Conservation (phyloP, 2,113 vertebrate species). For the Anguilla japonica region DNA sequence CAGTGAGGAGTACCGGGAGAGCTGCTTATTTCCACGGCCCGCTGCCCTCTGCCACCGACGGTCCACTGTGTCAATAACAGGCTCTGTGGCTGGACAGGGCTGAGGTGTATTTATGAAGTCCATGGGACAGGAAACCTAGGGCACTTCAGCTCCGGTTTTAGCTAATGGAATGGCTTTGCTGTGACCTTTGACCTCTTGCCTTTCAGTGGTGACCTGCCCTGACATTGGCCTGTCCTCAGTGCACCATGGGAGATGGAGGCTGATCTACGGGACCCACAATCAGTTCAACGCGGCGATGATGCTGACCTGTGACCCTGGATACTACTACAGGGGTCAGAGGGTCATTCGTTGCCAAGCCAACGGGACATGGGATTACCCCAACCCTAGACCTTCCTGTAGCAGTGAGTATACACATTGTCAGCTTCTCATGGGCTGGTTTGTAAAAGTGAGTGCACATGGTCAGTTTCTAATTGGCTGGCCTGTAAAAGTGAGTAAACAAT, state of each 20-base stretch:
- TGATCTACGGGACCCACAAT: slow-evolving; percentile 94
- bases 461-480: not conserved
- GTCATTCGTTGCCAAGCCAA: slow-evolving; percentile 91
- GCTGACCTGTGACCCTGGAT: slow-evolving; percentile 93
- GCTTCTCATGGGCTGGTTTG: not conserved
- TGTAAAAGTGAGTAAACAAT: not conserved
- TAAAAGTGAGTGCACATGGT: not conserved
- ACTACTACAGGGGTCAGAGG: slow-evolving; percentile 87
- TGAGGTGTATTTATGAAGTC: no score
- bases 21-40: no score
- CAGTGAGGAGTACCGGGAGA: no score
- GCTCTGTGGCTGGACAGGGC: no score
- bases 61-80: no score
- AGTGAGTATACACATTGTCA: slow-evolving; percentile 68
- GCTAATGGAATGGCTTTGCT: not conserved
- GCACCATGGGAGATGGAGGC: slow-evolving; percentile 93
- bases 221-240: slow-evolving; percentile 93
- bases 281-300: slow-evolving; percentile 93
- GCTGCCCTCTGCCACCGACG: no score
- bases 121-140: no score
- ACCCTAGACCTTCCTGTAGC: slow-evolving; percentile 87
- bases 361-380: slow-evolving; percentile 96
- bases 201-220: slow-evolving; percentile 85
- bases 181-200: slow-evolving; percentile 20
- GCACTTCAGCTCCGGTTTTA: not conserved